phyloP scores from a whole-genome alignment of 2,797 vertebrate genomes.

The Smutsia temminckii region DNA sequence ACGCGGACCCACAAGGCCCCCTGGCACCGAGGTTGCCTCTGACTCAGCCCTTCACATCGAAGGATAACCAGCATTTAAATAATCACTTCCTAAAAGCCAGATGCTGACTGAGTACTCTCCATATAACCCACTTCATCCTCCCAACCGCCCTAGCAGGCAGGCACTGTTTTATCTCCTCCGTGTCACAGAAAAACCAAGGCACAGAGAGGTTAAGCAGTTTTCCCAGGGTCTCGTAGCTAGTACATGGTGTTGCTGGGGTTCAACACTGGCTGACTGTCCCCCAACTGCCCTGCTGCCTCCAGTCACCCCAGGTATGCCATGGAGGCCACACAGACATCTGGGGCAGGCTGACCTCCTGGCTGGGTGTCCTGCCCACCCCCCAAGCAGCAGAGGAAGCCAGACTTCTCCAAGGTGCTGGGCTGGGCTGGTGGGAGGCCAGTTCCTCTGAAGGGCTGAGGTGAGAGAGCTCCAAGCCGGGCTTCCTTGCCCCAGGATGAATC shows the following conservation, averaged over 20 bases:
- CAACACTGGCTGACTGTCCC: background rate
- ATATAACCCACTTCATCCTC: too few relatives aligned
- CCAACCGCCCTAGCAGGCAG: background rate
- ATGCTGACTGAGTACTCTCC: background rate
- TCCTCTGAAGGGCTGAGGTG: background rate
- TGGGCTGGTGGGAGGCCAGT: background rate
- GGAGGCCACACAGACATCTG: background rate
- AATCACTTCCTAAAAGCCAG: background rate
- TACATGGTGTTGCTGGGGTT: background rate
- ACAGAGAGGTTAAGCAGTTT: background rate
- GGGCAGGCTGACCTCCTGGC: background rate
- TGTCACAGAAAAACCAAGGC: background rate
- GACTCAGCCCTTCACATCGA: background rate
- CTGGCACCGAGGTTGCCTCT: accelerated
- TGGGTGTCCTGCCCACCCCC: too few relatives aligned
- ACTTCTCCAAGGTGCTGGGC: too few relatives aligned
- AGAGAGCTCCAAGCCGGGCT: background rate
- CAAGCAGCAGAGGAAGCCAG: background rate
- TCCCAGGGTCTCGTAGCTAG: background rate
- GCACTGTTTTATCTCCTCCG: background rate
- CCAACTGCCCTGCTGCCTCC: background rate
- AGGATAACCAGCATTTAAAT: background rate
- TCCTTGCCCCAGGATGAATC: background rate
- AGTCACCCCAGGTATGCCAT: background rate
- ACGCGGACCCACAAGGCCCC: too few relatives aligned